Evolutionary conservation across 2,113 vertebrate species (phyloP).

Genomic region (Pelodiscus sinensis): DNA sequence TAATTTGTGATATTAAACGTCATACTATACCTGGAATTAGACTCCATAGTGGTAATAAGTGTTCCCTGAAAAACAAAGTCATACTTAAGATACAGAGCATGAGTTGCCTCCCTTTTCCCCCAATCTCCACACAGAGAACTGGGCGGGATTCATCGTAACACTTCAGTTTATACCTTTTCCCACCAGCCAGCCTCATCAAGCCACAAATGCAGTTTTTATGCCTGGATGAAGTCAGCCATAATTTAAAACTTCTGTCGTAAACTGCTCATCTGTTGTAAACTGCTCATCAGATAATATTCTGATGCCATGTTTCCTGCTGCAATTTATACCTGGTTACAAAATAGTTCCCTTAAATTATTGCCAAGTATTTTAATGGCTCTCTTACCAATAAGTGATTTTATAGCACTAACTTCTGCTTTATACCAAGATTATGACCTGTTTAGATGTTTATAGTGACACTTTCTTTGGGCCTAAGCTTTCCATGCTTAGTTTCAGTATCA

Average conservation of each 20-base stretch:
- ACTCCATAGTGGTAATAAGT: slow-evolving; percentile 76
- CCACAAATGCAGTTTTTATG: not conserved
- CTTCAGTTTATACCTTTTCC: not conserved
- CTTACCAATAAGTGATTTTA: not conserved
- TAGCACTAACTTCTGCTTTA: not conserved
- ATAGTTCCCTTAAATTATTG: not conserved
- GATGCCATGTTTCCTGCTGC: not conserved
- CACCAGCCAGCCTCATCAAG: not conserved
- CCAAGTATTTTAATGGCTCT: not conserved
- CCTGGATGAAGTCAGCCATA: not conserved
- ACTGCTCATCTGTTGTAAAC: not conserved
- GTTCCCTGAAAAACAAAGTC: slow-evolving; percentile 77
- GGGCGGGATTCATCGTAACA: not conserved
- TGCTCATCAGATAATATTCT: not conserved
- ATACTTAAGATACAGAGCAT: slow-evolving; percentile 13
- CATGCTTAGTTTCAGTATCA: not conserved
- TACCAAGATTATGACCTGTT: not conserved
- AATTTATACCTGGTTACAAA: not conserved
- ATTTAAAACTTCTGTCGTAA: not conserved
- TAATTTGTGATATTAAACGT: not conserved
- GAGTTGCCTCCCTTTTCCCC: not conserved
- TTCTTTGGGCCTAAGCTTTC: not conserved
- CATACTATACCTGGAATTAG: slow-evolving; percentile 77
- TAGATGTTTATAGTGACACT: not conserved
- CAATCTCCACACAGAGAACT: not conserved